phyloP scores from a whole-genome alignment of 2,113 vertebrate genomes.

The Euleptes europaea region DNA sequence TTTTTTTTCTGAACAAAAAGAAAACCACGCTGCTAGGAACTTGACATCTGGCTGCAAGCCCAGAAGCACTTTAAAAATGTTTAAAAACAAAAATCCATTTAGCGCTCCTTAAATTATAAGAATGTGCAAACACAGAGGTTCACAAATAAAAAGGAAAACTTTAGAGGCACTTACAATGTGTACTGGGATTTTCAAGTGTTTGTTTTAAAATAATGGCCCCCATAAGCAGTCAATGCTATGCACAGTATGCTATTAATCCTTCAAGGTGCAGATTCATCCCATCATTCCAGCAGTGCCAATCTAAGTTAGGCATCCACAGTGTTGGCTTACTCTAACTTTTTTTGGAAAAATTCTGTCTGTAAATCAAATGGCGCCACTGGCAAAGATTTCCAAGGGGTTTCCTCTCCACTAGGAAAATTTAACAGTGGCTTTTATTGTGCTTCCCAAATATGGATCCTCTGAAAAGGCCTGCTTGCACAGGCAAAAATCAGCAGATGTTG shows the following conservation, averaged over 20 bases:
- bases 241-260: not conserved
- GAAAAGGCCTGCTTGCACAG: not conserved
- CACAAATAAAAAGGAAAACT: conserved; percentile 22
- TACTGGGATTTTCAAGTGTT: not conserved
- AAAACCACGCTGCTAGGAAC: not conserved
- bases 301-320: not conserved
- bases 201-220: not conserved
- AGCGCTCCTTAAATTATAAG: not conserved
- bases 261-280: fast-evolving
- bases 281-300: not conserved
- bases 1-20: conserved; percentile 1
- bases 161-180: not conserved
- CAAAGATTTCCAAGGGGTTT: not conserved
- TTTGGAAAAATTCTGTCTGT: not conserved
- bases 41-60: conserved; percentile 15
- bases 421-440: not conserved
- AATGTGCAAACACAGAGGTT: conserved; percentile 3
- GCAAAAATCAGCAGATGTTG: not conserved
- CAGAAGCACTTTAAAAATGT: conserved; percentile 15
- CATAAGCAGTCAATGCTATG: not conserved
- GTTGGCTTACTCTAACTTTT: not conserved
- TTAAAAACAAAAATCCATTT: conserved; percentile 21
- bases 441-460: not conserved
- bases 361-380: not conserved
- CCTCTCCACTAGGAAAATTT: not conserved